phyloP scores from a whole-genome alignment of 92 coral and sea anemone species.

The Parazoanthus atlanticus region DNA sequence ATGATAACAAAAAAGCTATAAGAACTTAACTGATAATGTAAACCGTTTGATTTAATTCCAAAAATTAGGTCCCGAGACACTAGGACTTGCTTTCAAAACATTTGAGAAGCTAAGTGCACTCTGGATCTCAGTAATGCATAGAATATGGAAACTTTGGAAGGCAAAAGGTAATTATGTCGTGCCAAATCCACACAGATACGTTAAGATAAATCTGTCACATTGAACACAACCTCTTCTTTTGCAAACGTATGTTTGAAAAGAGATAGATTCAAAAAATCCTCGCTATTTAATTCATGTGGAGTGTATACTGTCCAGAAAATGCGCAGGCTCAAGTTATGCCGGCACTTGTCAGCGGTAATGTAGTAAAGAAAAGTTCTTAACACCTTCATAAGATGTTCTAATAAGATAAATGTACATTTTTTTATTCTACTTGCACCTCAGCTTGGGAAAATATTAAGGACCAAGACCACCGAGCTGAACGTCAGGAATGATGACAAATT shows the following conservation, averaged over 20 bases:
- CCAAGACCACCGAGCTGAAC: too few relatives aligned
- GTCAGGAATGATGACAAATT: too few relatives aligned
- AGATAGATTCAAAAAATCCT: not conserved
- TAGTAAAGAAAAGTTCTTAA: not conserved
- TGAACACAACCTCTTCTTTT: not conserved
- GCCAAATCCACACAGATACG: not conserved
- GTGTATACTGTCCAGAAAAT: not conserved
- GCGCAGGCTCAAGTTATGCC: slow-evolving; percentile 37
- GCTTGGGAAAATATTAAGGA: too few relatives aligned
- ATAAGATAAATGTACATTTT: not conserved
- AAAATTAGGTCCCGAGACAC: slow-evolving; percentile 78
- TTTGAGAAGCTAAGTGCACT: slow-evolving; percentile 87
- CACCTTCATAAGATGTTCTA: not conserved
- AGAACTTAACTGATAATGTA: not conserved
- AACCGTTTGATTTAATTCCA: slow-evolving; percentile 28
- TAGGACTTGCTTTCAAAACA: slow-evolving; percentile 93
- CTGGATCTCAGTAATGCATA: slow-evolving; percentile 90
- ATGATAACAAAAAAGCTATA: not conserved
- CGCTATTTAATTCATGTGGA: not conserved
- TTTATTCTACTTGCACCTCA: too few relatives aligned
- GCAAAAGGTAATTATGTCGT: slow-evolving; percentile 76
- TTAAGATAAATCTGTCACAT: not conserved
- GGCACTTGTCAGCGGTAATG: slow-evolving; percentile 13
- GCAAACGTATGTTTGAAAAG: not conserved
- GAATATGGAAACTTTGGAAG: slow-evolving; percentile 96